Evolutionary conservation across 2,113 vertebrate species (phyloP).

Genomic region (Hippolais icterina): DNA sequence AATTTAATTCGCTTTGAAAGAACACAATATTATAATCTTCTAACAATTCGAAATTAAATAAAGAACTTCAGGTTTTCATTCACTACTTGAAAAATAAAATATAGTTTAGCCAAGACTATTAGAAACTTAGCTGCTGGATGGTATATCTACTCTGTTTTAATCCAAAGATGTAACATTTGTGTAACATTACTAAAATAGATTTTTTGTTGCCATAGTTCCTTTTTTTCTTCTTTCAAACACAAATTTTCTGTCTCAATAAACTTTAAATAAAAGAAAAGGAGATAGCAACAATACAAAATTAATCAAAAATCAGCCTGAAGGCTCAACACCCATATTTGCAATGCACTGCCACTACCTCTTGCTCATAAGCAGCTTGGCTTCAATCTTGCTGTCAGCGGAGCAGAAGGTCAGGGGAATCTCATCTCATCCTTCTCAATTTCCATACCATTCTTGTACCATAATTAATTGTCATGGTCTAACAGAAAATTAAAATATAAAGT

Average conservation of each 20-base stretch:
- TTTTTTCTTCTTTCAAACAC: slow-evolving; percentile 24
- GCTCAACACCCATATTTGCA: slow-evolving; percentile 15
- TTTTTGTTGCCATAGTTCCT: slow-evolving; percentile 16
- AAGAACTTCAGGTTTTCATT: slow-evolving; percentile 59
- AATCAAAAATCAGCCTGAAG: slow-evolving; percentile 50
- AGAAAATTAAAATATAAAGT: slow-evolving; percentile 47
- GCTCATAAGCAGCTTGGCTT: slow-evolving; percentile 28
- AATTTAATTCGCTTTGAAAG: slow-evolving; percentile 70
- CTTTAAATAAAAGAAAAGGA: slow-evolving; percentile 36
- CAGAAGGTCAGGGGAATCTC: slow-evolving; percentile 43
- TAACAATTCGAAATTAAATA: slow-evolving; percentile 51
- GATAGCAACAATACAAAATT: slow-evolving; percentile 44
- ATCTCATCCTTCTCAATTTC: slow-evolving; percentile 34
- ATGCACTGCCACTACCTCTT: neutral
- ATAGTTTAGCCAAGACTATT: neutral
- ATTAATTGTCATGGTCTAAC: slow-evolving; percentile 39
- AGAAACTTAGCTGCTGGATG: neutral
- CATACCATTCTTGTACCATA: neutral
- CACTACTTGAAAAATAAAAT: slow-evolving; percentile 65
- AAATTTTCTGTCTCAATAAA: slow-evolving; percentile 55
- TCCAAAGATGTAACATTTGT: neutral
- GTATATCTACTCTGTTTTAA: neutral
- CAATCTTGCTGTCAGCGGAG: neutral
- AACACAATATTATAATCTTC: slow-evolving; percentile 61
- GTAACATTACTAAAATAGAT: neutral